Conservation (phyloP, 2,113 vertebrate species). For the Fregata magnificens region DNA sequence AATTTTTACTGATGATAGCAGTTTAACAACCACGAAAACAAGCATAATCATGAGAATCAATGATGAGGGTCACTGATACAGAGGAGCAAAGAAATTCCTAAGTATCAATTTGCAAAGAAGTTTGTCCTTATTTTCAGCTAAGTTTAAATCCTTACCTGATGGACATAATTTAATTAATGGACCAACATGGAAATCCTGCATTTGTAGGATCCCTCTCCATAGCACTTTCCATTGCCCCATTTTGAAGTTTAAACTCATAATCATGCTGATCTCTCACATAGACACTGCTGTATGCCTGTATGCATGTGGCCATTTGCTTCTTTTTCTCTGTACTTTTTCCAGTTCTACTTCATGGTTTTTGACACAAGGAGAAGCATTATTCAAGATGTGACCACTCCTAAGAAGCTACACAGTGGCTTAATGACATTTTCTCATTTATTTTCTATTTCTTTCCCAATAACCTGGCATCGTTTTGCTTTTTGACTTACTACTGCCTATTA, state of each 20-base stretch:
- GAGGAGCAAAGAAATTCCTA: background rate
- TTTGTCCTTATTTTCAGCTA: background rate
- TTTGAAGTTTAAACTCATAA: background rate
- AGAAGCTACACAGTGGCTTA: background rate
- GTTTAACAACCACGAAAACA: background rate
- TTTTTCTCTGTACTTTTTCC: background rate
- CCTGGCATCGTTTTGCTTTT: background rate
- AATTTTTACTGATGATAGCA: background rate
- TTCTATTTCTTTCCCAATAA: background rate
- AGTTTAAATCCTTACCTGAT: background rate
- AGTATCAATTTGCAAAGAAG: background rate
- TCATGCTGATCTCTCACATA: background rate
- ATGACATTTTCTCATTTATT: background rate
- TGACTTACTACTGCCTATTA: background rate
- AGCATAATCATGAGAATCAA: background rate
- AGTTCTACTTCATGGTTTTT: background rate
- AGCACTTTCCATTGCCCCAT: background rate
- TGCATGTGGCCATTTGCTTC: background rate
- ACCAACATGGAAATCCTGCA: background rate
- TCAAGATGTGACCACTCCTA: background rate
- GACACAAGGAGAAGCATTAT: background rate
- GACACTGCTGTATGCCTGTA: background rate
- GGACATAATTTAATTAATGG: background rate
- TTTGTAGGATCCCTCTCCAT: background rate
- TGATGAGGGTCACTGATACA: background rate